Conservation (phyloP, 1,140 invertebrate species). For the Triops longicaudatus region DNA sequence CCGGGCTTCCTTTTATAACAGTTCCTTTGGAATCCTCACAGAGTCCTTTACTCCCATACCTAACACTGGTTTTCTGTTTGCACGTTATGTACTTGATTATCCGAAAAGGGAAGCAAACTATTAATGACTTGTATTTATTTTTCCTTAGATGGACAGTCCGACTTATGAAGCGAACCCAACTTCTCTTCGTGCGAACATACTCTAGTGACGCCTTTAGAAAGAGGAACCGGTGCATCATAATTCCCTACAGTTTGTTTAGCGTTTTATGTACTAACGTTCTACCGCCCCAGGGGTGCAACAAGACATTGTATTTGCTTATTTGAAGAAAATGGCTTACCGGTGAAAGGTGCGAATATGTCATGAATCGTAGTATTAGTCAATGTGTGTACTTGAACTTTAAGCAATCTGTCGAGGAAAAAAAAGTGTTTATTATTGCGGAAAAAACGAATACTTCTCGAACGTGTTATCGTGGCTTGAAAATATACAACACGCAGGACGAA, state of each 20-base stretch:
- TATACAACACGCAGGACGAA: neutral
- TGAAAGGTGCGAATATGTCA: neutral
- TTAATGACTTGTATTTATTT: constrained; percentile 15
- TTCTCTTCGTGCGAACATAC: neutral
- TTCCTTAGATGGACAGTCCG: constrained; percentile 16
- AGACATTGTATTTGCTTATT: neutral
- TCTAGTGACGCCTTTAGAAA: neutral
- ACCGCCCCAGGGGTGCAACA: neutral
- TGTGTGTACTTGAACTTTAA: neutral
- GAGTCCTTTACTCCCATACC: neutral
- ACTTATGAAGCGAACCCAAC: constrained; percentile 15
- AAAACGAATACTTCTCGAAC: neutral
- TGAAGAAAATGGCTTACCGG: neutral
- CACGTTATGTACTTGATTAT: neutral
- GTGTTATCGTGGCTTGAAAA: neutral
- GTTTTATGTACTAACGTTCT: neutral
- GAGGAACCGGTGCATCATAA: neutral
- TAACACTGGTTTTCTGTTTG: neutral
- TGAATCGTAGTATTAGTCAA: constrained; percentile 11
- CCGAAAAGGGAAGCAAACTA: neutral
- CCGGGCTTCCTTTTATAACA: neutral
- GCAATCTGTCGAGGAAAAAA: neutral
- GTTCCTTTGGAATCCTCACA: neutral
- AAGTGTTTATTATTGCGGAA: neutral
- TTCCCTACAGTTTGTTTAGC: neutral